Base-by-base conservation (phyloP, 2,113 vertebrate genomes). In the Cinclus mexicanus region DNA sequence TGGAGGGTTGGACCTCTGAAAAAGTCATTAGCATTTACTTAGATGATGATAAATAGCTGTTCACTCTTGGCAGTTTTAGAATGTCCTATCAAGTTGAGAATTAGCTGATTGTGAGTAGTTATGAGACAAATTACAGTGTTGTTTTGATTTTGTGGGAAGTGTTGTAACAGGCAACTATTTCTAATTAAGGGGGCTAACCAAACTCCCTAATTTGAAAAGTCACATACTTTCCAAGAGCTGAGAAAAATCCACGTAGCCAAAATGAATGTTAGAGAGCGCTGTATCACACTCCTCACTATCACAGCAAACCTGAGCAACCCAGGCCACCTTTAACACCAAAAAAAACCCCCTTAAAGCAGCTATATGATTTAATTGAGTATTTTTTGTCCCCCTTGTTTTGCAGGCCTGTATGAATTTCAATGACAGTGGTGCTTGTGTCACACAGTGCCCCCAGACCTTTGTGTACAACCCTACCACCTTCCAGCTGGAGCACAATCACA, bases 351-450 rank as follows among this genome's bases (percentile, higher is more conserved):
- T 1, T 41, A 28, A 70, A 29, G 24, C 59, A 71, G 26, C 50
- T 24, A 0, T 37, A 12, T 31, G 41, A 63, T 56, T 52, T 28
- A 24, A 67, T 55, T 33, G 12, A 6, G 6, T 90, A 6, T 77
- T 21, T 85, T 90, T 7, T 91, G 12, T 92, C 64, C 92, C 31
- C 44, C 22, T 74, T 70, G 11, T 41, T 71, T 71, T 87, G 39
- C 97, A 99, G 99, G 99, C 99, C 39, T 99, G 99, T 90, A 99
- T 99, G 97, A 99, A 99, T 96, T 99, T 99, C 98, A 99, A 99
- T 74, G 99, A 99, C 97, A 99, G 99, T 3, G 99, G 99, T 5
- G 99, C 99, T 0, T 99, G 99, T 47, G 99, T 99, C 87, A 99
- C 99, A 2, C 99, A 99, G 89, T 99, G 99, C 82, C 99, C 99